These are phyloP conservation scores for Pomatostomus ruficeps DNA, from an alignment of 2,113 vertebrate species.

Conservation along the genomic window DNA sequence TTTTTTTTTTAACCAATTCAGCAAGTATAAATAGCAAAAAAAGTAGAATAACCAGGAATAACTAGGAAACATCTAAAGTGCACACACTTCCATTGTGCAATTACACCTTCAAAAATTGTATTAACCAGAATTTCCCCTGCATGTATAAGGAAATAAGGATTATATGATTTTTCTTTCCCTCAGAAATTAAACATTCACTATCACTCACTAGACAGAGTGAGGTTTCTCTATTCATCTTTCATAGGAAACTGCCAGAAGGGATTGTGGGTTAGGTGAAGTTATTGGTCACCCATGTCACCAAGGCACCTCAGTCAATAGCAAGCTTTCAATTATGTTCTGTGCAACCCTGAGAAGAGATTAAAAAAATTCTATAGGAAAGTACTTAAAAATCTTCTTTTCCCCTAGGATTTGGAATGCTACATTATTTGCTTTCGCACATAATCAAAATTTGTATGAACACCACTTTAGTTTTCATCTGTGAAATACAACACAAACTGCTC, in stretches of 20 bases:
- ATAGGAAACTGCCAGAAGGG: not conserved
- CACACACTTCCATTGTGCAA: not conserved
- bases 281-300: not conserved
- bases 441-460: not conserved
- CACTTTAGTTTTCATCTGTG: not conserved
- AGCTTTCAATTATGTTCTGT: not conserved
- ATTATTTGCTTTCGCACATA: not conserved
- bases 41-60: not conserved
- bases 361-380: not conserved
- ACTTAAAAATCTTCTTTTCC: not conserved
- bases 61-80: not conserved
- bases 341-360: not conserved
- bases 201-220: rapidly evolving
- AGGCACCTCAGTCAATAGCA: not conserved
- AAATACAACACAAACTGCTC: not conserved
- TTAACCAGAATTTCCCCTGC: not conserved
- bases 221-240: not conserved
- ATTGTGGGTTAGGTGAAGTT: not conserved
- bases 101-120: not conserved
- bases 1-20: conserved; percentile 36
- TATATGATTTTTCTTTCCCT: not conserved
- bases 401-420: not conserved
- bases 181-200: not conserved
- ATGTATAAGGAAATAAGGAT: not conserved
- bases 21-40: not conserved